These are phyloP conservation scores for Brachionus koreanus DNA, from an alignment of 1,140 invertebrate species.

Conservation along the genomic window DNA sequence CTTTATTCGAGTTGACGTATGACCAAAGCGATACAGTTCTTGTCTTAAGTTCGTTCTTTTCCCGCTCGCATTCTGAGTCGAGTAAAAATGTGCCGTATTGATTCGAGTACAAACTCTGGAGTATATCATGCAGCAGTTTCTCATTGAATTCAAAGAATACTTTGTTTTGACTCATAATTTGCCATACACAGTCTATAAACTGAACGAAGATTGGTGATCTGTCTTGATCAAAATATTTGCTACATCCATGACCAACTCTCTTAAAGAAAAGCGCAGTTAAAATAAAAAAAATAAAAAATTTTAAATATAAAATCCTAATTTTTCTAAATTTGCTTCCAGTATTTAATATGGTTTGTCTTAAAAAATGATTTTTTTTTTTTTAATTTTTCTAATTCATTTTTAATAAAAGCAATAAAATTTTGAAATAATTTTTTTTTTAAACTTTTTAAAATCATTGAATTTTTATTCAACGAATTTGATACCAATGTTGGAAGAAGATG, in stretches of 20 bases:
- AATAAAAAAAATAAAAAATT: too few species aligned
- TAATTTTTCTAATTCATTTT: too few species aligned
- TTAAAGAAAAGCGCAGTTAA: constrained; percentile 52
- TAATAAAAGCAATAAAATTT: too few species aligned
- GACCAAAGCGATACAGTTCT: constrained; percentile 94
- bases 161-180: constrained; percentile 70
- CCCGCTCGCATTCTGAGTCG: constrained; percentile 66
- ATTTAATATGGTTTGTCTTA: too few species aligned
- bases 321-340: too few species aligned
- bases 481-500: too few species aligned
- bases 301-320: too few species aligned
- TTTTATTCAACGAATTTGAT: too few species aligned
- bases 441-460: too few species aligned
- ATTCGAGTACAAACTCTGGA: constrained; percentile 95
- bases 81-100: constrained; percentile 96
- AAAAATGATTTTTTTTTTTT: too few species aligned
- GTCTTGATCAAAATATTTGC: constrained; percentile 32
- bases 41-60: constrained; percentile 70
- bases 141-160: constrained; percentile 90
- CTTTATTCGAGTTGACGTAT: constrained; percentile 76
- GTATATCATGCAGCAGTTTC: constrained; percentile 84
- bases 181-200: constrained; percentile 93
- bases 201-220: constrained; percentile 93
- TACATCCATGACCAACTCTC: constrained; percentile 37
- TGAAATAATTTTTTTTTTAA: too few species aligned